A percentile compares a stretch with the other conserved stretches of the same genome.
These are phyloP conservation scores for Pelosia muscerda DNA, from an alignment of 2,888 invertebrate genomes.

Conservation along the genomic window DNA sequence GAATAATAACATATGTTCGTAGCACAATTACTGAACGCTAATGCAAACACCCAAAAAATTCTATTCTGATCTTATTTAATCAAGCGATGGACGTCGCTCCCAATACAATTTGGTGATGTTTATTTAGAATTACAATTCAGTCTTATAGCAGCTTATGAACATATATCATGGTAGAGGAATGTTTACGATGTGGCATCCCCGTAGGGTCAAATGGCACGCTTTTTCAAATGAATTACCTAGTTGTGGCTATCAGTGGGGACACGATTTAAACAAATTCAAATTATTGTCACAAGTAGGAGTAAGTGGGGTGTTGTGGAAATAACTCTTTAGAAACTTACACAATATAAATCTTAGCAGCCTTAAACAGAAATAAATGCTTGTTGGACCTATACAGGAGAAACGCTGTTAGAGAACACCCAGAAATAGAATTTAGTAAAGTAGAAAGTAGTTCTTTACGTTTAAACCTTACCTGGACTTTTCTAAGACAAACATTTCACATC, in stretches of 20 bases:
- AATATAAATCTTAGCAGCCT: not conserved
- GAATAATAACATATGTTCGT: conserved; percentile 16
- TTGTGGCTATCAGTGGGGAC: too few species aligned
- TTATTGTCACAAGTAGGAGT: too few species aligned
- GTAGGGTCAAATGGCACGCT: too few species aligned
- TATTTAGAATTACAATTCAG: not conserved
- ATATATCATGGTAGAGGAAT: not conserved
- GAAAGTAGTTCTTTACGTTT: not conserved
- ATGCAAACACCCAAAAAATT: conserved; percentile 7
- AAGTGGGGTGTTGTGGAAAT: too few species aligned
- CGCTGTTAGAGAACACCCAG: not conserved
- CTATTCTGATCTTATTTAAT: conserved; percentile 5
- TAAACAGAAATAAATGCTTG: too few species aligned
- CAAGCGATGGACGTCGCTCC: not conserved
- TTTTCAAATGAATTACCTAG: too few species aligned
- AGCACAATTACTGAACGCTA: not conserved
- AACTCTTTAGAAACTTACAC: not conserved
- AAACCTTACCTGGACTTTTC: too few species aligned
- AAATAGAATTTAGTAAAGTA: too few species aligned
- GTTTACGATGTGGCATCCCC: too few species aligned
- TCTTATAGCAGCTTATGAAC: not conserved
- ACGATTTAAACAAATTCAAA: too few species aligned
- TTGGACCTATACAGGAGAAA: too few species aligned
- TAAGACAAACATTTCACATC: too few species aligned
- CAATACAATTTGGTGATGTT: not conserved